Conservation (phyloP, 35 echinoderm and acorn worm genomes). For the Ptychodera flava region DNA sequence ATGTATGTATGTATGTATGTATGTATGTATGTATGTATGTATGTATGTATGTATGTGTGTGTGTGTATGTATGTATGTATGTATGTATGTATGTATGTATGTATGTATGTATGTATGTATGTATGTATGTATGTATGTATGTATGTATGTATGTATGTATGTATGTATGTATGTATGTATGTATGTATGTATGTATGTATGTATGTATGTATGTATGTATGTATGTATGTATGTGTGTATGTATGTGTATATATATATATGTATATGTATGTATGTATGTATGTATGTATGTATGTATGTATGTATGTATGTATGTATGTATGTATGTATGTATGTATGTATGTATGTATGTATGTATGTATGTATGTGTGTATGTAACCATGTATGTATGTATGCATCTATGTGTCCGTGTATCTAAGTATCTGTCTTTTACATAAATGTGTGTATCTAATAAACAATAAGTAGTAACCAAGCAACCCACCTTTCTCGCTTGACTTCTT, state of each 20-base stretch:
- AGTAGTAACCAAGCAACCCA: not conserved
- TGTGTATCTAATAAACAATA: too few relatives aligned
- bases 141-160: not conserved
- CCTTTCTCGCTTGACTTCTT: not conserved
- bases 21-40: conserved; percentile 2
- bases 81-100: not conserved
- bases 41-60: not conserved
- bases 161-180: not conserved
- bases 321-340: not conserved
- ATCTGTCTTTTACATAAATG: not conserved
- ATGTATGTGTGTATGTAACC: not conserved
- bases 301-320: not conserved
- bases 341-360: not conserved
- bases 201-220: conserved; percentile 2
- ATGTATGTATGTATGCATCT: not conserved
- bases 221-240: not conserved
- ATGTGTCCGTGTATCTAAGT: not conserved
- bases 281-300: conserved; percentile 2
- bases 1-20: conserved; percentile 2
- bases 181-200: not conserved
- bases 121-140: not conserved
- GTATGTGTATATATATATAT: not conserved
- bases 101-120: not conserved
- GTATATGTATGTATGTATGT: not conserved
- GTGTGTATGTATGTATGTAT: not conserved